Evolutionary conservation across 2,113 vertebrate genomes (phyloP), one percentile per base, ranked within the genome.

Genomic region (Corvus cornix): DNA sequence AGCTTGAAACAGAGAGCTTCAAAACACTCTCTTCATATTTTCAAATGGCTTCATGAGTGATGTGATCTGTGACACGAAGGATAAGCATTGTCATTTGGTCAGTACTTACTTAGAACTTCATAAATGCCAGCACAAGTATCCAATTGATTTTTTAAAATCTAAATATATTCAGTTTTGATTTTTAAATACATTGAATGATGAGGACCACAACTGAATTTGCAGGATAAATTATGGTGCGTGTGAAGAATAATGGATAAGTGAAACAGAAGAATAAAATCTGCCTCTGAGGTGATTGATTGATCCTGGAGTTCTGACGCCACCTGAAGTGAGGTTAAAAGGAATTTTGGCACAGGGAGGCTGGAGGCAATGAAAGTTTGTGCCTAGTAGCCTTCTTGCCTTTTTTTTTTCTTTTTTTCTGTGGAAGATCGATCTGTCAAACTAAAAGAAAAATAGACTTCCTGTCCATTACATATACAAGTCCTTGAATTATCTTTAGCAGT

Each of bases 371-470:
- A 96, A 91, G 52, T 92, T 93, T 86, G 81, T 89, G 59, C 41
- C 75, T 97, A 68, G 63, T 66, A 86, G 85, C 12, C 37, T 69
- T 64, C 62, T 78, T 80, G n/a, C 12, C 26, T 84, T 76, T 27
- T 51, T 51, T 44, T 52, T 68, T 33, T 44, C 39, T 52, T 52
- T 44, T 27, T 37, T 18, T 3, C 73, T 73, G 28, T 86, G 26
- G 13, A 91, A 92, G 91, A 96, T 73, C 52, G 11, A 93, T 90
- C 91, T 96, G 96, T 95, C 97, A 97, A 91, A 90, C 17, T 56
- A 70, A 74, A 96, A 96, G 97, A 96, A 97, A 98, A 97, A 96
- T 90, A 97, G 92, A 74, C 72, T 95, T 96, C 88, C 91, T 62
- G 33, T 96, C 83, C 84, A 97, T 97, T 96, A 93, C 92, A 92